phyloP scores from a whole-genome alignment of 2,113 vertebrate genomes.

The Campylomormyrus tamandua region DNA sequence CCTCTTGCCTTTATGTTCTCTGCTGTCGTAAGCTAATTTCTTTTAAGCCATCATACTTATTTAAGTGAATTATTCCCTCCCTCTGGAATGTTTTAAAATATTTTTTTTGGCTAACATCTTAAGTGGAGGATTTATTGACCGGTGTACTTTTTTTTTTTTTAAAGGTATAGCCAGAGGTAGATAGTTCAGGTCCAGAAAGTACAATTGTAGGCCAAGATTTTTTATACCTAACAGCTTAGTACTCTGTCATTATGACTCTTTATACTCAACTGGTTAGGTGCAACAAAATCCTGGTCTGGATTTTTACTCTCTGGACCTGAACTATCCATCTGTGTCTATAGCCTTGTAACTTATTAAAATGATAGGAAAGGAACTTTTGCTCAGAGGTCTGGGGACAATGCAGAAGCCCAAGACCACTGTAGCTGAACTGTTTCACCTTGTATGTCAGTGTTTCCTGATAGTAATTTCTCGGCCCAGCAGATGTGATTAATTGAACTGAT shows the following conservation, averaged over 20 bases:
- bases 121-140: not conserved
- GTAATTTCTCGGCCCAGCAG: slow-evolving; percentile 26
- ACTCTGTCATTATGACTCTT: not conserved
- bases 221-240: not conserved
- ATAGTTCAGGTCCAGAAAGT: not conserved
- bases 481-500: slow-evolving; percentile 35
- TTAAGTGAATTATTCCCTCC: not conserved
- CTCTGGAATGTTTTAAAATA: not conserved
- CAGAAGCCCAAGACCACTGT: not conserved
- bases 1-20: not conserved
- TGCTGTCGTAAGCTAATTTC: not conserved
- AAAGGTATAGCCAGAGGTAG: not conserved
- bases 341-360: not conserved
- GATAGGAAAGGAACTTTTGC: not conserved
- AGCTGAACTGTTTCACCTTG: slow-evolving; percentile 20
- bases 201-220: not conserved
- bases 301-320: not conserved
- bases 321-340: not conserved
- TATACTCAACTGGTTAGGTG: not conserved
- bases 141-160: not conserved
- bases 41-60: not conserved
- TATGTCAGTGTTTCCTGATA: slow-evolving; percentile 16
- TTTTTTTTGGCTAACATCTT: slow-evolving; percentile 3
- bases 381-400: not conserved
- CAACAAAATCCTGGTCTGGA: not conserved